A percentile compares a stretch with the other conserved stretches of the same genome.
Evolutionary conservation across 1,140 invertebrate species (phyloP).

Genomic region (Acromyrmex charruanus): DNA sequence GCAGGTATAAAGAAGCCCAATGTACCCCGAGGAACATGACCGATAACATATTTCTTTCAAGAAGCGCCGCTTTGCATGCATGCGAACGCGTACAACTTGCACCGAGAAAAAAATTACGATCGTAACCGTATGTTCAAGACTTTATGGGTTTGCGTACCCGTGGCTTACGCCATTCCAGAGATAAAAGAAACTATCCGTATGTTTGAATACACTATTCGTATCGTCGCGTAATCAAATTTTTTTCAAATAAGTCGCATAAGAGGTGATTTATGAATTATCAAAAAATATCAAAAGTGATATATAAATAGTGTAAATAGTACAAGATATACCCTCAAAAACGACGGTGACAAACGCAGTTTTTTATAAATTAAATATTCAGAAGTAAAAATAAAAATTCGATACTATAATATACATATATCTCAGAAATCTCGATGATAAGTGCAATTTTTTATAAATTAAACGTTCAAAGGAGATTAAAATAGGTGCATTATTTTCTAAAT

Average conservation of each 20-base stretch:
- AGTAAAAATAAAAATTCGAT: no score
- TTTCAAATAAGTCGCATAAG: not conserved
- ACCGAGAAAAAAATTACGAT: conserved; percentile 33
- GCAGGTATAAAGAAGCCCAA: conserved; percentile 42
- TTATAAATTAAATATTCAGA: no score
- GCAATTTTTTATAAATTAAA: not conserved
- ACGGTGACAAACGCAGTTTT: no score
- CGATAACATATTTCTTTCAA: conserved; percentile 60
- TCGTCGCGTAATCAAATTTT: conserved; percentile 8
- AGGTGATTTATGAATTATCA: not conserved
- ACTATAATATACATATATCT: not conserved
- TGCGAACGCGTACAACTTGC: conserved; percentile 5
- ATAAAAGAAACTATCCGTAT: conserved; percentile 44
- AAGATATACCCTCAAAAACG: not conserved
- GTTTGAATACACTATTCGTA: conserved; percentile 1
- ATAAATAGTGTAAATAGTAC: not conserved
- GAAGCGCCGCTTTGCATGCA: conserved; percentile 44
- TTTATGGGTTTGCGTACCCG: conserved; percentile 38
- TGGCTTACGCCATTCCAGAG: conserved; percentile 8
- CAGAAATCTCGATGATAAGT: not conserved
- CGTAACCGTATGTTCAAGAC: conserved; percentile 49
- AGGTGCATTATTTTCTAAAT: not conserved
- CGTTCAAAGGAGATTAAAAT: not conserved
- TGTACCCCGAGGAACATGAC: conserved; percentile 33
- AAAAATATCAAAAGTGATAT: not conserved